Conservation (phyloP, 2,797 vertebrate species). For the Sebastiscus tertius region DNA sequence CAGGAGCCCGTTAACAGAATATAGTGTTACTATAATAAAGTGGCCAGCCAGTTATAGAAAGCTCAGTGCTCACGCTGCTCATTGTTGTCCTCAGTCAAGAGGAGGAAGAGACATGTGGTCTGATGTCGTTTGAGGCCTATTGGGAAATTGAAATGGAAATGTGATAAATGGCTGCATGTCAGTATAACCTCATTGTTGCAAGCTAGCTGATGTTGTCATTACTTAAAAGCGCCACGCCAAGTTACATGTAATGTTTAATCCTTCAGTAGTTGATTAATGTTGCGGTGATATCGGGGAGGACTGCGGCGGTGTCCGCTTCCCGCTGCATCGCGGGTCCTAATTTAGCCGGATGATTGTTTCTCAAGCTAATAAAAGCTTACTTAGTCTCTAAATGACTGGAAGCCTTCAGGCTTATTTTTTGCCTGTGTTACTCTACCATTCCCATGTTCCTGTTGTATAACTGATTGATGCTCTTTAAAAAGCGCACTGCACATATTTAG, state of each 20-base stretch:
- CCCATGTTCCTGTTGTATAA: constrained; percentile 25
- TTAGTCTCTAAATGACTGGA: constrained; percentile 26
- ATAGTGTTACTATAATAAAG: constrained; percentile 3
- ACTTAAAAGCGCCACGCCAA: constrained; percentile 29
- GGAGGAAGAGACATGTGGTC: constrained; percentile 18
- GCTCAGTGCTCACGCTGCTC: not conserved
- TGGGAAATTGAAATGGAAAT: constrained; percentile 50
- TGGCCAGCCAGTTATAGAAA: not conserved
- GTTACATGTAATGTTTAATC: constrained; percentile 47
- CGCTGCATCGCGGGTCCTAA: constrained; percentile 20
- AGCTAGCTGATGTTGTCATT: constrained; percentile 52
- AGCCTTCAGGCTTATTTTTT: constrained; percentile 9
- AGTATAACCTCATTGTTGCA: constrained; percentile 45
- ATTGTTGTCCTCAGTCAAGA: constrained; percentile 7
- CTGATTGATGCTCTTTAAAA: constrained; percentile 26
- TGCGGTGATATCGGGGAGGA: constrained; percentile 25
- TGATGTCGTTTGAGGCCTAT: constrained; percentile 24
- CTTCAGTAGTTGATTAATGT: constrained; percentile 54
- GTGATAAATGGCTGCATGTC: constrained; percentile 52
- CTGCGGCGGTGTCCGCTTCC: constrained; percentile 9
- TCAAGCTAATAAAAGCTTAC: constrained; percentile 31
- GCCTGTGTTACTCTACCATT: not conserved
- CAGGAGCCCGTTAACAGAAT: not conserved
- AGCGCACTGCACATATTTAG: constrained; percentile 34
- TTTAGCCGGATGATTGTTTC: constrained; percentile 47